Conservation (phyloP, 2,888 invertebrate genomes). For the Sarcophaga carnaria region DNA sequence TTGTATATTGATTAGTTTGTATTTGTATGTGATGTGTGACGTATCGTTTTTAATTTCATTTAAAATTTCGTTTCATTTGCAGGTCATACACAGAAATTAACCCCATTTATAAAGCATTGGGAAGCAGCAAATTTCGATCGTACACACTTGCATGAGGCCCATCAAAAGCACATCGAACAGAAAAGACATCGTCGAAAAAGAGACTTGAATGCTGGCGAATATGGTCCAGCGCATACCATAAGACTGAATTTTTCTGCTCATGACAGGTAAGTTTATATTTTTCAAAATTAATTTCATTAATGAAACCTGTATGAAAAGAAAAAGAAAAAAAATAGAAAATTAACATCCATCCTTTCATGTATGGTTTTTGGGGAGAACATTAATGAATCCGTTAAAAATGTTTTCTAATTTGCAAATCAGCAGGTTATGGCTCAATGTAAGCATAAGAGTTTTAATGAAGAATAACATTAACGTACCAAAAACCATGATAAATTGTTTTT, state of each 20-base stretch:
- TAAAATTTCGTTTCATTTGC: conserved; percentile 67
- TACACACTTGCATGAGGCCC: conserved; percentile 78
- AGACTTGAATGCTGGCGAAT: conserved; percentile 75
- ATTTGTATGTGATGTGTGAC: conserved; percentile 13
- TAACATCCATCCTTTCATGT: too few species aligned
- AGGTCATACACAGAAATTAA: conserved; percentile 85
- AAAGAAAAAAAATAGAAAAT: neutral
- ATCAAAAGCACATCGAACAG: conserved; percentile 80
- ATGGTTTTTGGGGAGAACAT: neutral
- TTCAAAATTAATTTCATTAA: neutral
- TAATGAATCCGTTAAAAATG: neutral
- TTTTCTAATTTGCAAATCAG: conserved; percentile 31
- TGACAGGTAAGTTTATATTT: conserved; percentile 79
- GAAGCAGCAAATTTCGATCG: conserved; percentile 90
- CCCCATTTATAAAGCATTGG: conserved; percentile 91
- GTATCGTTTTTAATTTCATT: neutral
- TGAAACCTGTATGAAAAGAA: too few species aligned
- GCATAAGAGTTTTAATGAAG: conserved; percentile 15
- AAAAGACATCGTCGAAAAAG: conserved; percentile 80
- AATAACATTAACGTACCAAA: neutral
- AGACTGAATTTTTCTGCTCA: conserved; percentile 81
- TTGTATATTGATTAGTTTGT: neutral
- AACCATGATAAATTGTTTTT: neutral
- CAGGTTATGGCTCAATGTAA: conserved; percentile 2
- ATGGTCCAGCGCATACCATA: conserved; percentile 80